A percentile compares a stretch with the other conserved stretches of the same genome.
These are phyloP conservation scores for Melolontha melolontha DNA, from an alignment of 2,888 invertebrate species.

Conservation along the genomic window DNA sequence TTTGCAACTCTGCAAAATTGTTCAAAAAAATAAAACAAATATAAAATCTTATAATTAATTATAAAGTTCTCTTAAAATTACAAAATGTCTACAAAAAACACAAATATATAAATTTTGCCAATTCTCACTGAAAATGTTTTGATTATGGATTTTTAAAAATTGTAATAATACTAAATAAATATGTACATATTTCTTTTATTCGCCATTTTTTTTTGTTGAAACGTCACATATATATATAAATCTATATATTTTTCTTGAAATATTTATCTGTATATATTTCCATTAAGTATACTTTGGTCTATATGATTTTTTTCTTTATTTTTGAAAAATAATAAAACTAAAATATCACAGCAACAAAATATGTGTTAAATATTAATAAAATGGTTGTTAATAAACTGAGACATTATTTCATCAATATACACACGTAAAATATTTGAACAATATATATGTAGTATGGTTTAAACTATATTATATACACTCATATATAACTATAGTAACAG, in stretches of 20 bases:
- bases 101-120: conserved; percentile 30
- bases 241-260: conserved; percentile 11
- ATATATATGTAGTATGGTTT: conserved; percentile 6
- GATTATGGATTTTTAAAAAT: conserved; percentile 22
- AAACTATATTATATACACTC: conserved; percentile 10
- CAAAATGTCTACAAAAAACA: conserved; percentile 29
- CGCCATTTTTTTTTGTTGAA: conserved; percentile 8
- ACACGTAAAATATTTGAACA: conserved; percentile 23
- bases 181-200: conserved; percentile 5
- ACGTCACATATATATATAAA: conserved; percentile 29
- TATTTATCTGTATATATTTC: conserved; percentile 35
- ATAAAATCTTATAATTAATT: conserved; percentile 25
- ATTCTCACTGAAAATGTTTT: conserved; percentile 39
- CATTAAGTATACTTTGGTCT: conserved; percentile 36
- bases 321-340: conserved; percentile 26
- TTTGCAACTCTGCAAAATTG: conserved; percentile 4
- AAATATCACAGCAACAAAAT: conserved; percentile 38
- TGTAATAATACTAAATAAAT: conserved; percentile 35
- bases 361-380: conserved; percentile 30
- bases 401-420: conserved; percentile 23
- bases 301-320: conserved; percentile 20
- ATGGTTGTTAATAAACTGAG: conserved; percentile 11
- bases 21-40: conserved; percentile 4
- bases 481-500: conserved; percentile 26
- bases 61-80: conserved; percentile 33